Percentiles rank a stretch among this genome's conserved stretches.
Conservation (phyloP, 2,888 invertebrate species). For the Temnothorax ravouxi region DNA sequence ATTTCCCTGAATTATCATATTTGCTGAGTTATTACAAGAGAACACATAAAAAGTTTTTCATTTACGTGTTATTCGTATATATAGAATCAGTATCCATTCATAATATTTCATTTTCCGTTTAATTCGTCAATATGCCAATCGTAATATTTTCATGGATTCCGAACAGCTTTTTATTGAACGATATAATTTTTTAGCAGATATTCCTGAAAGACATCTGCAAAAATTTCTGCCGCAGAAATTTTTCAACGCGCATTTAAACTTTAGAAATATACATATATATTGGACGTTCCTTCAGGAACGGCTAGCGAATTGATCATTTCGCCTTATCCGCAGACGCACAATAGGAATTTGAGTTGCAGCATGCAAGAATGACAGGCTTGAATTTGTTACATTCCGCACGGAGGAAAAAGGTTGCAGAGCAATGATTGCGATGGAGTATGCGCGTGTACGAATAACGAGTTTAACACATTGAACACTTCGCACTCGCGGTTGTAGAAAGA, state of each 20-base stretch:
- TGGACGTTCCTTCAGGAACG: neutral
- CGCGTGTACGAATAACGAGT: constrained; percentile 6
- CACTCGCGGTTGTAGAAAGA: neutral
- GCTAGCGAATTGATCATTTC: constrained; percentile 3
- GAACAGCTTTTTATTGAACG: neutral
- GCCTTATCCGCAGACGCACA: neutral
- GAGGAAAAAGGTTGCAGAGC: constrained; percentile 3
- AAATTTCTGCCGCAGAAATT: neutral
- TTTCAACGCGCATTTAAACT: constrained; percentile 1
- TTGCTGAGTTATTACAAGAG: neutral
- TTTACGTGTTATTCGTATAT: neutral
- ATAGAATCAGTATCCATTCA: neutral
- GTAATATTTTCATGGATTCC: neutral
- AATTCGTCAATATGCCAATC: neutral
- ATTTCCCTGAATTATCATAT: neutral
- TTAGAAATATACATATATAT: neutral
- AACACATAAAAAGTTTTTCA: neutral
- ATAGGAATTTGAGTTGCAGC: constrained; percentile 8
- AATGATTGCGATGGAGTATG: constrained; percentile 27
- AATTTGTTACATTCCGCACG: constrained; percentile 29
- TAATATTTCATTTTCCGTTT: neutral
- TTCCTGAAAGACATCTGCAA: neutral
- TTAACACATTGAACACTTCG: constrained; percentile 12
- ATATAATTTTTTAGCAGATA: neutral
- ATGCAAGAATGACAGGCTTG: constrained; percentile 1